A percentile compares a stretch with the other conserved stretches of the same genome.
Evolutionary conservation across 2,888 invertebrate genomes (phyloP).

Genomic region (Lasioglossum villosulum): DNA sequence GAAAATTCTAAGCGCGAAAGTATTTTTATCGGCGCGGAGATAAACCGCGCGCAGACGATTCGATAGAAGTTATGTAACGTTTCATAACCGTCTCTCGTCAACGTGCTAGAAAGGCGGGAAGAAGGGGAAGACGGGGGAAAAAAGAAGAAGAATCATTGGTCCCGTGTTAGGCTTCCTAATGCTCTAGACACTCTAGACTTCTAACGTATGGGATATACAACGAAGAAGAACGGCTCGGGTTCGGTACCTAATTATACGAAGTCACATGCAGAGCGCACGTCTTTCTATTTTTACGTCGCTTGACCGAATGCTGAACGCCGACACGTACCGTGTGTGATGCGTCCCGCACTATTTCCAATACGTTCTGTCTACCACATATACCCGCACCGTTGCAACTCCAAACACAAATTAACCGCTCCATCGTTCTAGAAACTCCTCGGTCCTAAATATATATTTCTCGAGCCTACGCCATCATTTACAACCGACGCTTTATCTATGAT

Average conservation of each 20-base stretch:
- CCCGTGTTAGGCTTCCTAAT: constrained; percentile 66
- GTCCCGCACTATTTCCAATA: constrained; percentile 69
- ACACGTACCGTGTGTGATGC: constrained; percentile 70
- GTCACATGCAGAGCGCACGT: constrained; percentile 83
- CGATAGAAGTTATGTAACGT: constrained; percentile 40
- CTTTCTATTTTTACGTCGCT: constrained; percentile 82
- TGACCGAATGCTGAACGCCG: constrained; percentile 80
- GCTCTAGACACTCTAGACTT: constrained; percentile 64
- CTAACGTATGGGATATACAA: constrained; percentile 75
- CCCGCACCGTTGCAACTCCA: constrained; percentile 29
- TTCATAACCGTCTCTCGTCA: constrained; percentile 31
- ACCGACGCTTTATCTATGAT: constrained; percentile 18
- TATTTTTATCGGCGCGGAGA: constrained; percentile 12
- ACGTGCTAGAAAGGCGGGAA: neutral
- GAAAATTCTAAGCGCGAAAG: neutral
- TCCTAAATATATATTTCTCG: constrained; percentile 35
- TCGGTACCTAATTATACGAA: constrained; percentile 83
- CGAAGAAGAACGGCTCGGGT: constrained; percentile 70
- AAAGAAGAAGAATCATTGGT: constrained; percentile 58
- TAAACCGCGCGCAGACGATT: constrained; percentile 22
- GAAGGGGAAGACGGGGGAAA: constrained; percentile 48
- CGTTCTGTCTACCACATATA: constrained; percentile 33
- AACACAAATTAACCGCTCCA: constrained; percentile 48
- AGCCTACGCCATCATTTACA: constrained; percentile 16
- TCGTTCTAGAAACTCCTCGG: constrained; percentile 31